Conservation (phyloP, 2,113 vertebrate species). For the Rhinoderma darwinii region DNA sequence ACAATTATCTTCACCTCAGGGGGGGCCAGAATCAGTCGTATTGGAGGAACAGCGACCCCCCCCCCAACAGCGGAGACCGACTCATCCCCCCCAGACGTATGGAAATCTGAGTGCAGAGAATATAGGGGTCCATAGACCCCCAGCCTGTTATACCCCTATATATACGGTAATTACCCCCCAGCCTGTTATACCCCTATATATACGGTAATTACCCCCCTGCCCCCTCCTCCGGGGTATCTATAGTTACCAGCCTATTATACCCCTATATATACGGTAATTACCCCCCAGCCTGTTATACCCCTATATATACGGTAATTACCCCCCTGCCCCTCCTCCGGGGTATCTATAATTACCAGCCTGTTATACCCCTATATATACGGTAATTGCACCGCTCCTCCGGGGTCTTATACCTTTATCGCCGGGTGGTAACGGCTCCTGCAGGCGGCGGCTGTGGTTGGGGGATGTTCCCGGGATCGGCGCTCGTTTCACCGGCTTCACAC, state of each 20-base stretch:
- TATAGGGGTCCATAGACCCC: neutral
- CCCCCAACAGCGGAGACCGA: too few species aligned
- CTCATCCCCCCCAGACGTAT: too few species aligned
- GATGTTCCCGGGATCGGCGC: neutral
- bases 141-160: neutral
- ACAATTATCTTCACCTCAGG: too few species aligned
- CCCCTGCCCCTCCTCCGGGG: too few species aligned
- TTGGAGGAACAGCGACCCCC: too few species aligned
- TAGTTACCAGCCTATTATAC: neutral
- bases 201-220: neutral
- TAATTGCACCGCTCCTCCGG: neutral
- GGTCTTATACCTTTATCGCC: neutral
- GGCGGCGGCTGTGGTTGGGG: neutral
- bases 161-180: too few species aligned
- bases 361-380: too few species aligned
- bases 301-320: neutral
- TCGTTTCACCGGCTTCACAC: neutral
- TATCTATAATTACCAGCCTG: too few species aligned
- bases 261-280: neutral
- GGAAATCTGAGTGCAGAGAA: too few species aligned
- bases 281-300: neutral
- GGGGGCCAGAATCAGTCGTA: too few species aligned
- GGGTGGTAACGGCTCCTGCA: neutral
- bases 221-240: neutral
- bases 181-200: neutral